These are phyloP conservation scores for Riparia riparia DNA, from an alignment of 2,113 vertebrate species.

Conservation along the genomic window DNA sequence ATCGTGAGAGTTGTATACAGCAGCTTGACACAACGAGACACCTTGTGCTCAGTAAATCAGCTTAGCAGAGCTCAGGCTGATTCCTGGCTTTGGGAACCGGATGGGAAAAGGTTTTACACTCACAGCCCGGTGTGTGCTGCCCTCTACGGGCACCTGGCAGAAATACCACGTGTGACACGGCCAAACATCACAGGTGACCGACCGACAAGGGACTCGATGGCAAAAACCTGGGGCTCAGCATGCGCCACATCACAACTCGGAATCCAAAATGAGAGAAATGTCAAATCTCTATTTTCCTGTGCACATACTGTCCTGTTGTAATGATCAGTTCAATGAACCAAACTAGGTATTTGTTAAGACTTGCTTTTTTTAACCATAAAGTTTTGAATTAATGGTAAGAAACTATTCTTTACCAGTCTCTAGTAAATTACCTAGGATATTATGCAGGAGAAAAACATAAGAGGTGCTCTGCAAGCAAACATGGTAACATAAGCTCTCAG, in stretches of 20 bases:
- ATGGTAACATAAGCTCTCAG: not conserved
- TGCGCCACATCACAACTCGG: accelerated
- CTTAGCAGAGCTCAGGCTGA: not conserved
- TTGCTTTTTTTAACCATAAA: not conserved
- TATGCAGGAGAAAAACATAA: not conserved
- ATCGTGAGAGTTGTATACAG: not conserved
- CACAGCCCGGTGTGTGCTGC: not conserved
- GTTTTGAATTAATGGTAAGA: not conserved
- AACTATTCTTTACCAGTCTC: not conserved
- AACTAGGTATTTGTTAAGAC: not conserved
- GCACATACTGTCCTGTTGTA: not conserved
- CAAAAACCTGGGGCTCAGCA: not conserved
- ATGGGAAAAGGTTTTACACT: not conserved
- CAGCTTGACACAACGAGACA: not conserved
- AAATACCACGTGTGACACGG: not conserved
- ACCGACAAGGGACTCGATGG: not conserved
- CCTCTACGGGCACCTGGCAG: not conserved
- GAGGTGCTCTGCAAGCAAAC: not conserved
- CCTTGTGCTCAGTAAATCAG: not conserved
- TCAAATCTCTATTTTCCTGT: not conserved
- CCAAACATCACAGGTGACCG: not conserved
- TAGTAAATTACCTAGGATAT: not conserved
- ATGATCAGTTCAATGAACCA: not conserved
- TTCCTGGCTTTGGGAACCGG: not conserved
- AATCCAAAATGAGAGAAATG: not conserved